Base-by-base conservation (phyloP, 2,113 vertebrate genomes). In the Salminus brasiliensis region DNA sequence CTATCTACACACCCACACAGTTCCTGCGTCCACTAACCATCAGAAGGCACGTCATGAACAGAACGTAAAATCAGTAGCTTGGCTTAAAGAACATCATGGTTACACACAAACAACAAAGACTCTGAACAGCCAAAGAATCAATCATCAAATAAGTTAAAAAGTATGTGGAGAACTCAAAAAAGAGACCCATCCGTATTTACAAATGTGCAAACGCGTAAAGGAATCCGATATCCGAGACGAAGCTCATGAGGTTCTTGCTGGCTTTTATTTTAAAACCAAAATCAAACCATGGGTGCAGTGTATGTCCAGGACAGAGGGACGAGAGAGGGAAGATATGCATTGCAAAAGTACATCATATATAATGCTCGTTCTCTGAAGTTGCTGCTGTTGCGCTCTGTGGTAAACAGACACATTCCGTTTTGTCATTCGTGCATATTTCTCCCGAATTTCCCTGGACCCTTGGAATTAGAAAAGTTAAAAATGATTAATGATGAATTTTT, bases 181-280 rank as follows among this genome's bases (percentile, higher is more conserved):
- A 81, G 70, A 81, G 86, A 87, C 89, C 75, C 87, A 88, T 83
- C 82, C 83, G 18, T 90, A 87, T 93, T 87, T 89, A 89, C 88
- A 93, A 82, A 89, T 93, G 93, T 95, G 93, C 93, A 95, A 95
- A 95, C 89, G 84, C 88, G 84, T 86, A 93, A 84, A 88, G 91
- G 89, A 91, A 91, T 66, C 74, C 76, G 45, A 77, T 36, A 59
- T 72, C 43, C 90, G 78, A 90, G 84, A 90, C 88, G 89, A 91
- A 88, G 74, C 82, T 91, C 89, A 91, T 84, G 90, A 94, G 92
- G 92, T 92, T 93, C 85, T 91, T 88, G 92, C 93, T 93, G 93
- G 90, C 91, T 89, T 92, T 88, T 82, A 83, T n/a, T 88, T 82
- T 84, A 83, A 88, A 90, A 63, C 39, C 10, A 21, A 62, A 36